phyloP scores from a whole-genome alignment of 2,888 invertebrate species.

The Megaustenia siamemsis region DNA sequence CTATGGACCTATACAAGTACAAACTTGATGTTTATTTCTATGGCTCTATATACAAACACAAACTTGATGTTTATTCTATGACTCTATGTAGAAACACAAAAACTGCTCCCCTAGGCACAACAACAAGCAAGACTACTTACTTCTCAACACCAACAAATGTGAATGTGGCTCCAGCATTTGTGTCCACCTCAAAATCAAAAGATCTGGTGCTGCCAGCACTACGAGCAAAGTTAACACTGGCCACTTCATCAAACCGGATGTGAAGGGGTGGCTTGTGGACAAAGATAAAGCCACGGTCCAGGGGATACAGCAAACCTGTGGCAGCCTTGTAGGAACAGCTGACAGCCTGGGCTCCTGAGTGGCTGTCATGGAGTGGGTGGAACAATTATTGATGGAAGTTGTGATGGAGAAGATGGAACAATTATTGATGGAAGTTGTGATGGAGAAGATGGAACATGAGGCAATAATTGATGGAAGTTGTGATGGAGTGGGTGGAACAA shows the following conservation, averaged over 20 bases:
- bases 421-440: too few species aligned
- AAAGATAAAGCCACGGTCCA: constrained; percentile 98
- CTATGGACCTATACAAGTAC: too few species aligned
- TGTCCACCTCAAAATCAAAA: constrained; percentile 85
- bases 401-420: too few species aligned
- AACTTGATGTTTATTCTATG: too few species aligned
- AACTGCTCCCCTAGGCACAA: too few species aligned
- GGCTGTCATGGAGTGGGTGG: constrained; percentile 81
- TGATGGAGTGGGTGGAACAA: too few species aligned
- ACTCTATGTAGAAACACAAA: too few species aligned
- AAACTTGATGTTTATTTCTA: too few species aligned
- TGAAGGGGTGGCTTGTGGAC: constrained; percentile 99
- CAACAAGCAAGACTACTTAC: constrained; percentile 73
- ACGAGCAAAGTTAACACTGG: constrained; percentile 95
- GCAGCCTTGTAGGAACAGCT: constrained; percentile 98
- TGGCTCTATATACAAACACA: too few species aligned
- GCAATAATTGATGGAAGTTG: too few species aligned
- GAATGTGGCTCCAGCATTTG: constrained; percentile 91
- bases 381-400: too few species aligned
- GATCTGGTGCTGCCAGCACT: constrained; percentile 88
- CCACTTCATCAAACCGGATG: constrained; percentile 97
- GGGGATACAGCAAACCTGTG: constrained; percentile 96
- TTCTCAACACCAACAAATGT: constrained; percentile 99
- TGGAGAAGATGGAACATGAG: too few species aligned
- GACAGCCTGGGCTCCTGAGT: constrained; percentile 92